Conservation (phyloP, 2,797 vertebrate species). For the Hyperoplus lanceolatus region DNA sequence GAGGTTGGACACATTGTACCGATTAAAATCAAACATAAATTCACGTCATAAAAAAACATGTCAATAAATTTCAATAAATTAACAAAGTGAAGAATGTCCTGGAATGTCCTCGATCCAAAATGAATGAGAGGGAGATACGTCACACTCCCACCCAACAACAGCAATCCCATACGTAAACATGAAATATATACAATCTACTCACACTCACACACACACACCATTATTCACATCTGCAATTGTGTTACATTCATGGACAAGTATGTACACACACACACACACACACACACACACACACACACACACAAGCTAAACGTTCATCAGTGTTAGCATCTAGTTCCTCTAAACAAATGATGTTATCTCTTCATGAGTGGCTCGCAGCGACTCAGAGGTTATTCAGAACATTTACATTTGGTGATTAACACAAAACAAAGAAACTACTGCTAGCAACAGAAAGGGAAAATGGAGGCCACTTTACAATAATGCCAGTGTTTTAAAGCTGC, state of each 20-base stretch:
- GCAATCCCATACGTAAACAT: too few species aligned
- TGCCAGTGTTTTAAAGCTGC: not conserved
- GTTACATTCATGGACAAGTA: not conserved
- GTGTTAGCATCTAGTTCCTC: not conserved
- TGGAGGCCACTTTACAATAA: not conserved
- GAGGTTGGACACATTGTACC: too few species aligned
- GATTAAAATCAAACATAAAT: too few species aligned
- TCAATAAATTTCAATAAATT: too few species aligned
- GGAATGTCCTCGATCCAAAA: too few species aligned
- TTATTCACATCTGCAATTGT: not conserved
- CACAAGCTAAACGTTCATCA: not conserved
- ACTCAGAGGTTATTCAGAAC: not conserved
- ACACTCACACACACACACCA: slow-evolving; percentile 1
- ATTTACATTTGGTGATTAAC: not conserved
- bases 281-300: too few species aligned
- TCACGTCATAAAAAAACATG: too few species aligned
- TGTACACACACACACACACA: too few species aligned
- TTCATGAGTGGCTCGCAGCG: too few species aligned
- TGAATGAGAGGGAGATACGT: too few species aligned
- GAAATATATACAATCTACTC: not conserved
- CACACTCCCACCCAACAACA: too few species aligned
- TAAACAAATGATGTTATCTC: not conserved
- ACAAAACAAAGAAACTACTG: not conserved
- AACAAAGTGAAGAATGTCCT: too few species aligned
- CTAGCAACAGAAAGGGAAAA: not conserved